Conservation (phyloP, 2,797 vertebrate species). For the Enteromius viviparus region DNA sequence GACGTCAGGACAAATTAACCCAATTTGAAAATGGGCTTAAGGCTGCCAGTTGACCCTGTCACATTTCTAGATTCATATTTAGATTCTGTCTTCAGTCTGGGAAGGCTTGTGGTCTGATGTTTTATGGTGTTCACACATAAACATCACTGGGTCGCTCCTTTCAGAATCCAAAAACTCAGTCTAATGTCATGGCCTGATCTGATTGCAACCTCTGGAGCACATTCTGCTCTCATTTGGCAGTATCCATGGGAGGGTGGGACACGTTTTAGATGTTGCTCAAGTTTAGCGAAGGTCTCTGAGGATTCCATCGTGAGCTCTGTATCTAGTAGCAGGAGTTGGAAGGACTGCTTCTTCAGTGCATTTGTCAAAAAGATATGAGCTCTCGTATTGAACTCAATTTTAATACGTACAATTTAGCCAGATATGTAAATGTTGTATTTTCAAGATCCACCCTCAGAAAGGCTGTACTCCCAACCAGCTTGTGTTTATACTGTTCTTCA, state of each 20-base stretch:
- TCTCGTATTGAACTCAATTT: neutral
- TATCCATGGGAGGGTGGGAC: slow-evolving; percentile 20
- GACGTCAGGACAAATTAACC: neutral
- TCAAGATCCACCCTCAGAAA: neutral
- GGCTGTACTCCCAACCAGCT: neutral
- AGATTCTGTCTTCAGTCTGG: slow-evolving; percentile 22
- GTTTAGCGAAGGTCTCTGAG: slow-evolving; percentile 15
- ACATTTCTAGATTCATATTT: slow-evolving; percentile 27
- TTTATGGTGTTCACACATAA: slow-evolving; percentile 19
- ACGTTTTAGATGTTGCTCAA: slow-evolving; percentile 37
- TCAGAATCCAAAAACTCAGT: slow-evolving; percentile 6
- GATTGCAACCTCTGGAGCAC: slow-evolving; percentile 40
- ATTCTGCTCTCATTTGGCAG: slow-evolving; percentile 34
- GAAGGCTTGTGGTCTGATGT: neutral
- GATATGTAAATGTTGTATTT: neutral
- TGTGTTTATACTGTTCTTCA: neutral
- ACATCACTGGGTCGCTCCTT: neutral
- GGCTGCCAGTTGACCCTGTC: slow-evolving; percentile 14
- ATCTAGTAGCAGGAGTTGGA: neutral
- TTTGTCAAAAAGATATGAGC: neutral
- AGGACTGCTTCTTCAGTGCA: neutral
- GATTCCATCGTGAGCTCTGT: slow-evolving; percentile 8
- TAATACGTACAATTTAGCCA: neutral
- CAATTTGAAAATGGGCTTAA: neutral
- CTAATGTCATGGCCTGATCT: slow-evolving; percentile 28